Base-by-base conservation (phyloP, 2,113 vertebrate species). In the Hippocampus abdominalis region DNA sequence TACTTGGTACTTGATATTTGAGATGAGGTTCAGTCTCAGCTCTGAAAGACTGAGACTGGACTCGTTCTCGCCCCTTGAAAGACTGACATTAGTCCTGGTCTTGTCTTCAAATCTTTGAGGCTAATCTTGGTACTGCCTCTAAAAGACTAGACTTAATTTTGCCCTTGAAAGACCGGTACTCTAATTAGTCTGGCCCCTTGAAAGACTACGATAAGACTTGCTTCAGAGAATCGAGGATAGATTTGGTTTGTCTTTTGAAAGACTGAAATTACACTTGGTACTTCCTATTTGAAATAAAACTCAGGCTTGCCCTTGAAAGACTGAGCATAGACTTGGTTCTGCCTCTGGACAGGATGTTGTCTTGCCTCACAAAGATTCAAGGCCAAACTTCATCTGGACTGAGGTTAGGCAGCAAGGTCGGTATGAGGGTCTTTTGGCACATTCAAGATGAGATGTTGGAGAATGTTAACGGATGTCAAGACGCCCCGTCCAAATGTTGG, bases 401-500 rank as follows among this genome's bases (percentile, higher is more conserved):
- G 57, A 59, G 13, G 32, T 59, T 29, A 59, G 57, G 16, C 12
- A 8, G 23, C n/a, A 12, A 25, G 25, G 23, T 27, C 27, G 18
- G 51, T 23, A 54, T n/a, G 57, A 32, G 6, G 57, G 73, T 44
- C 68, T 75, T 76, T 60, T 44, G 84, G 81, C 83, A 87, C 86
- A 86, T 89, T 84, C 84, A 72, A 39, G 1, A 71, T 61, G 72
- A 76, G 74, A 81, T 39, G 68, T 60, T 70, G 62, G 70, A 83
- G 72, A 57, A 32, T 75, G 46, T 46, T 73, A 68, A 81, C 78
- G 84, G 86, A 89, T 84, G 82, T 64, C 48, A 60, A 70, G 69
- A 81, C 85, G 73, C 42, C 80, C 86, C 85, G 60, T 70, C 76
- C 59, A 86, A 85, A 84, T 86, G 85, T 87, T 87, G 84, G 68